Percentiles rank a stretch among this genome's conserved stretches.
Evolutionary conservation across 2,888 invertebrate species (phyloP).

Genomic region (Yponomeuta malinellus): DNA sequence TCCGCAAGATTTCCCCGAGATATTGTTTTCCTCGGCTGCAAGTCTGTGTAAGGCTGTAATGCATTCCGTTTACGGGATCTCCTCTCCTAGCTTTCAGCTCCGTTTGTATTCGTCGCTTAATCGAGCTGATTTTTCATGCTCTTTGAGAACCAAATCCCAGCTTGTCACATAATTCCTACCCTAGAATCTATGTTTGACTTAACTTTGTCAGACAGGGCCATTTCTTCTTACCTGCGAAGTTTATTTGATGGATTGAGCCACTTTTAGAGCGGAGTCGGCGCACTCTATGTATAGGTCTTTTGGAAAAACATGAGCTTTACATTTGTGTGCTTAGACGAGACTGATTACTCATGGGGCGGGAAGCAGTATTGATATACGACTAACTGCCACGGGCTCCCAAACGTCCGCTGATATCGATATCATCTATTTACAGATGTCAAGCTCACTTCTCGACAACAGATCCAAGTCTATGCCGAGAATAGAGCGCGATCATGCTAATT

Average conservation of each 20-base stretch:
- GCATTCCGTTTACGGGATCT: constrained; percentile 15
- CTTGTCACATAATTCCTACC: neutral
- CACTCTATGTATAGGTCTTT: neutral
- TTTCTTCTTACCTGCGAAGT: constrained; percentile 11
- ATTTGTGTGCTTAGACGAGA: neutral
- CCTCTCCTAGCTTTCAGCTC: neutral
- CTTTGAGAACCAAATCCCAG: neutral
- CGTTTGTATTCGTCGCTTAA: constrained; percentile 7
- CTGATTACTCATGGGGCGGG: neutral
- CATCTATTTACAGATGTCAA: neutral
- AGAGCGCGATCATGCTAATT: constrained; percentile 63
- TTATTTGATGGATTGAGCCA: constrained; percentile 70
- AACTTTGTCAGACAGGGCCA: neutral
- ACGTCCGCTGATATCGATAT: no score
- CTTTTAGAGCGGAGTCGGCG: constrained; percentile 48
- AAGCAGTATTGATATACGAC: neutral
- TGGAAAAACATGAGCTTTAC: neutral
- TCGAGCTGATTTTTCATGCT: constrained; percentile 14
- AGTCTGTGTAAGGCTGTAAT: constrained; percentile 9
- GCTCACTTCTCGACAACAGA: neutral
- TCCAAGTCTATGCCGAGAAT: constrained; percentile 41
- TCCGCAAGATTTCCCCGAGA: constrained; percentile 27
- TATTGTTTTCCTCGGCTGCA: neutral
- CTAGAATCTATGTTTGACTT: constrained; percentile 2
- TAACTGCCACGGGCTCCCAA: no score